These are phyloP conservation scores for Chroicocephalus ridibundus DNA, from an alignment of 2,113 vertebrate species.

Conservation along the genomic window DNA sequence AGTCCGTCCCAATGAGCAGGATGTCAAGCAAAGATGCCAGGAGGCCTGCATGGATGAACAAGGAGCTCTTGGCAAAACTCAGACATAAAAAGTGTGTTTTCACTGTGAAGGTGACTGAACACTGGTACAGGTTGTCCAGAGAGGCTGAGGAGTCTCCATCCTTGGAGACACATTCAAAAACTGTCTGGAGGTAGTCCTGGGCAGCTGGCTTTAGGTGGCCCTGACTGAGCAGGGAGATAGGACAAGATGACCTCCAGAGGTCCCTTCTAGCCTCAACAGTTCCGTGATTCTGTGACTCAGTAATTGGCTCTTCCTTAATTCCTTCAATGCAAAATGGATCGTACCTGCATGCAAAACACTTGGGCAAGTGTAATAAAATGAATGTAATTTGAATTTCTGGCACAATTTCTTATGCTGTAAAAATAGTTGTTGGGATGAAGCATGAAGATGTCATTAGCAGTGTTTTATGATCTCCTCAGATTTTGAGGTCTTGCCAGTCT, in stretches of 20 bases:
- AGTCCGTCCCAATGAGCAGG: not conserved
- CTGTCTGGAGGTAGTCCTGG: not conserved
- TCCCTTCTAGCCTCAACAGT: not conserved
- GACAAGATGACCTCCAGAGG: not conserved
- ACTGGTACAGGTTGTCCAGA: not conserved
- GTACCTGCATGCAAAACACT: not conserved
- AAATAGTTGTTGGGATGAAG: not conserved
- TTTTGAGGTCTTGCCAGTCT: constrained; percentile 16
- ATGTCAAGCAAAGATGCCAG: not conserved
- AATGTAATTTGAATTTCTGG: not conserved
- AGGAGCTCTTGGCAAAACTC: not conserved
- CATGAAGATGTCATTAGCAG: not conserved
- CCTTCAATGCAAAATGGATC: not conserved
- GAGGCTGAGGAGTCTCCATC: not conserved
- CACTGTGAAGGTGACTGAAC: not conserved
- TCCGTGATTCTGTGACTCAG: not conserved
- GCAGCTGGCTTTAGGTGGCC: not conserved
- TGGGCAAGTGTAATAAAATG: not conserved
- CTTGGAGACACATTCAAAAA: not conserved
- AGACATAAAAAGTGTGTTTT: not conserved
- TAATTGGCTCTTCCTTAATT: not conserved
- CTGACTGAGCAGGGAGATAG: not conserved
- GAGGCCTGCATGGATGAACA: not conserved
- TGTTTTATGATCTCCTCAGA: not conserved
- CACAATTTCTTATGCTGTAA: not conserved